These are phyloP conservation scores for Natator depressus DNA, from an alignment of 2,113 vertebrate species.

Conservation along the genomic window DNA sequence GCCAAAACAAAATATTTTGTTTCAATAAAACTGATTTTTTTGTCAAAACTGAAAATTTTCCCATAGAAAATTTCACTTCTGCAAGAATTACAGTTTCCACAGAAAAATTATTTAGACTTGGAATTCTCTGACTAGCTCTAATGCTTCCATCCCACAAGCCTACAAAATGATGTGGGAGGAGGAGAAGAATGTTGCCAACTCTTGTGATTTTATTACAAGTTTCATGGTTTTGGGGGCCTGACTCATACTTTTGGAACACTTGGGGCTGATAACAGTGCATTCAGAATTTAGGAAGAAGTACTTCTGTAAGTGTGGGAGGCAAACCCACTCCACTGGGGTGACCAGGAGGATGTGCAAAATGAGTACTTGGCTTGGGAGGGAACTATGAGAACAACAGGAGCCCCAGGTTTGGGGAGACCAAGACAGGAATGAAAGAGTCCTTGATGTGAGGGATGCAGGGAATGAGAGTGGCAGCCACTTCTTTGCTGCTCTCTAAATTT, in stretches of 20 bases:
- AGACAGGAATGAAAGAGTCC: background rate
- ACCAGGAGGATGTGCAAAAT: background rate
- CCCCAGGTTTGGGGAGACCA: background rate
- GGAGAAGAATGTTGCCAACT: background rate
- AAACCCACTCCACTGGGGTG: fast-evolving
- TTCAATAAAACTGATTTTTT: background rate
- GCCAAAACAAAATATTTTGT: background rate
- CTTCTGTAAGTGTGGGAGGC: fast-evolving
- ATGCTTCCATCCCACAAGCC: background rate
- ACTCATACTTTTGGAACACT: background rate
- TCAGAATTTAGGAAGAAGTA: too few species aligned
- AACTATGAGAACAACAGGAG: background rate
- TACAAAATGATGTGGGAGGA: background rate
- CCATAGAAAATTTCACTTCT: background rate
- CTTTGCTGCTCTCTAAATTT: background rate
- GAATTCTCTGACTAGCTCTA: background rate
- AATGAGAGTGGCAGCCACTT: background rate
- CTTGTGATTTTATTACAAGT: background rate
- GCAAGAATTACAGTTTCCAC: background rate
- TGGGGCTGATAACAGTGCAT: background rate
- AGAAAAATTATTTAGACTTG: background rate
- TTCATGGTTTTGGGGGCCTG: background rate
- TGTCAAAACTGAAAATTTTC: background rate
- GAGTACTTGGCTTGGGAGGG: background rate
- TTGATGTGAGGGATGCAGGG: fast-evolving